Evolutionary conservation across 2,888 invertebrate species (phyloP).

Genomic region (Plagiodera versicolora): DNA sequence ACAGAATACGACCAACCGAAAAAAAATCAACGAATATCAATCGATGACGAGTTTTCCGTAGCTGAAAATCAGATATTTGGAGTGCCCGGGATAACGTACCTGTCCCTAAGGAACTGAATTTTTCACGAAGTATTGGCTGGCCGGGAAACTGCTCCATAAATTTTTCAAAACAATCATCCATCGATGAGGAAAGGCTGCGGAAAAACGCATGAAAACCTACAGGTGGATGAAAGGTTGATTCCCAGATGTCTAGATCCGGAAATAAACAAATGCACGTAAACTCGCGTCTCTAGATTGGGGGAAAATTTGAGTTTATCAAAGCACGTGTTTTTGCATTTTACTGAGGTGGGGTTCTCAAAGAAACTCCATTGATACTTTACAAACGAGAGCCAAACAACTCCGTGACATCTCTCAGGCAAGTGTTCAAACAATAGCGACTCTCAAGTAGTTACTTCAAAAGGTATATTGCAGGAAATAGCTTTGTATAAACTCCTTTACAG

Average conservation of each 20-base stretch:
- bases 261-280: neutral
- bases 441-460: constrained; percentile 6
- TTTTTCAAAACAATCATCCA: constrained; percentile 20
- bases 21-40: no score
- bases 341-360: no score
- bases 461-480: no score
- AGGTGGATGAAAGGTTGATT: neutral
- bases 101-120: constrained; percentile 7
- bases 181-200: constrained; percentile 2
- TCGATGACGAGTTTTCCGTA: neutral
- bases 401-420: neutral
- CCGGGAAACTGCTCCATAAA: constrained; percentile 15
- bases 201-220: constrained; percentile 4
- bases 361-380: no score
- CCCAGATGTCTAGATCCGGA: neutral
- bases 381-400: neutral
- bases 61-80: neutral
- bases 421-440: neutral
- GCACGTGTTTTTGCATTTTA: no score
- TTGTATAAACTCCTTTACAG: no score
- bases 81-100: neutral
- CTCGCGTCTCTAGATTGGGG: no score
- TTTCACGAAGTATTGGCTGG: constrained; percentile 10
- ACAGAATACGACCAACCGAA: no score
- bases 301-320: no score